Conservation (phyloP, 1,140 invertebrate genomes). For the Trichomalopsis sarcophagae region DNA sequence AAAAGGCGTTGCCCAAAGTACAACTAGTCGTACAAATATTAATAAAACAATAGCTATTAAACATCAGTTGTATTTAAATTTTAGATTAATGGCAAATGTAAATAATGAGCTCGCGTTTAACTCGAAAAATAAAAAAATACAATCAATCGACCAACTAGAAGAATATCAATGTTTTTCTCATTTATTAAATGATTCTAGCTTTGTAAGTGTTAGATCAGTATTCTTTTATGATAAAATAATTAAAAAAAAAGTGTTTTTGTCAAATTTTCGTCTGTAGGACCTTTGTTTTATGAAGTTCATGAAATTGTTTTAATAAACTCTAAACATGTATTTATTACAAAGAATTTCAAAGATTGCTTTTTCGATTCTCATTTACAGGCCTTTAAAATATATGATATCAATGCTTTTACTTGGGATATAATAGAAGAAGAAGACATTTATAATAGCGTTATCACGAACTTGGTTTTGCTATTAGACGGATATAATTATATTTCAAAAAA, state of each 20-base stretch:
- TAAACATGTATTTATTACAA: not conserved
- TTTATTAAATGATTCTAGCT: not conserved
- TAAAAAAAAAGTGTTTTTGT: not conserved
- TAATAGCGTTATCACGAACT: not conserved
- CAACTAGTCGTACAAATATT: not conserved
- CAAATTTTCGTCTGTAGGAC: not conserved
- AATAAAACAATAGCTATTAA: not conserved
- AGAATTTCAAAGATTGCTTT: constrained; percentile 18
- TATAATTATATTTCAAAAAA: not conserved
- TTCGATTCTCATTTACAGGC: not conserved
- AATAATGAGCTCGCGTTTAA: not conserved
- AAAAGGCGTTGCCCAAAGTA: not conserved
- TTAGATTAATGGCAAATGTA: not conserved
- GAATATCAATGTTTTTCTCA: not conserved
- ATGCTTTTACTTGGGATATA: not conserved
- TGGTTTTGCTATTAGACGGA: not conserved
- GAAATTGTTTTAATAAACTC: not conserved
- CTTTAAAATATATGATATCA: not conserved
- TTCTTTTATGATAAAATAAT: not conserved
- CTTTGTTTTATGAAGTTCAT: not conserved
- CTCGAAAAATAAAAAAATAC: not conserved
- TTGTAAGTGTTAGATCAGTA: not conserved
- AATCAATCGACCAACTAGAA: not conserved
- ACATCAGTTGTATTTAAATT: not conserved
- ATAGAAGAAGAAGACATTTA: not conserved